These are phyloP conservation scores for Sus scrofa DNA, from an alignment of 2,113 vertebrate species.

Conservation along the genomic window T2T-Sscrofa CM000829.6:36686501-36687000, in stretches of 20 bases:
- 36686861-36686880: background rate
- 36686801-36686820: conserved; percentile 67
- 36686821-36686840: conserved; percentile 22
- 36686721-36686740: conserved; percentile 42
- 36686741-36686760: conserved; percentile 41
- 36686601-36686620: conserved; percentile 5
- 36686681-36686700: background rate
- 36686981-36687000: background rate
- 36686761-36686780: conserved; percentile 14
- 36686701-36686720: conserved; percentile 67
- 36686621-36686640: background rate
- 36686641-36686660: conserved; percentile 35
- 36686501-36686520: too few relatives aligned
- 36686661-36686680: background rate
- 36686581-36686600: conserved; percentile 32
- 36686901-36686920: background rate
- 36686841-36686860: conserved; percentile 35
- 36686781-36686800: conserved; percentile 18
- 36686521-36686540: too few relatives aligned
- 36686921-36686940: background rate
- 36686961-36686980: background rate
- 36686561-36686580: too few relatives aligned
- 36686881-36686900: background rate
- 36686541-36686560: too few relatives aligned
- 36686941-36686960: background rate